phyloP scores from a whole-genome alignment of 2,888 invertebrate genomes.

The Protodeltote pygarga region DNA sequence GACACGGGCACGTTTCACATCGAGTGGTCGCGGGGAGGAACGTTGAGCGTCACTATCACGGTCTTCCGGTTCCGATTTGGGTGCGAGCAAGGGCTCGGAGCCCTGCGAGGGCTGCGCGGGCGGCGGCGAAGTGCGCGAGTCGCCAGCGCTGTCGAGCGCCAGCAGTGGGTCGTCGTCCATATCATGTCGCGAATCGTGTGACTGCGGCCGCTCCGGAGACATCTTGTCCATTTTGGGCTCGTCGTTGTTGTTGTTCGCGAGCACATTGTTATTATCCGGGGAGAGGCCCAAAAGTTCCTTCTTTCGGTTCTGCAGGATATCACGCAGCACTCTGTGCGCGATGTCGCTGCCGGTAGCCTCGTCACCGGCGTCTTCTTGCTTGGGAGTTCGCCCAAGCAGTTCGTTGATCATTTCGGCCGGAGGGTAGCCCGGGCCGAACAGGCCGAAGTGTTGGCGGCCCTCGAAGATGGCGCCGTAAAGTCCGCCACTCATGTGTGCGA shows the following conservation, averaged over 20 bases:
- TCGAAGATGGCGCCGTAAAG: slow-evolving; percentile 95
- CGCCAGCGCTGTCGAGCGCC: slow-evolving; percentile 86
- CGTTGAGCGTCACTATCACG: slow-evolving; percentile 88
- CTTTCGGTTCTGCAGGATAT: slow-evolving; percentile 95
- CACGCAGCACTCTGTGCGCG: slow-evolving; percentile 95
- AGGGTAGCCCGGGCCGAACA: slow-evolving; percentile 94
- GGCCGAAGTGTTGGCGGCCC: slow-evolving; percentile 93
- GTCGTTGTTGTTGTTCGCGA: slow-evolving; percentile 86
- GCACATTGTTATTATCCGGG: slow-evolving; percentile 87
- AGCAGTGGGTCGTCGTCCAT: slow-evolving; percentile 88
- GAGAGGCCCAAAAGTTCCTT: slow-evolving; percentile 91
- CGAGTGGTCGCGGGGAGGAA: slow-evolving; percentile 88
- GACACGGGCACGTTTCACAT: slow-evolving; percentile 96
- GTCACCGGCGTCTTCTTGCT: slow-evolving; percentile 88
- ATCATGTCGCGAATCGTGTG: slow-evolving; percentile 88
- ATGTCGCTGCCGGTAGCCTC: slow-evolving; percentile 83
- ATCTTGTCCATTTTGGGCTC: slow-evolving; percentile 85
- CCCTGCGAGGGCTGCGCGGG: slow-evolving; percentile 82
- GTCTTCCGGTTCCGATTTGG: slow-evolving; percentile 89
- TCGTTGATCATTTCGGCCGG: slow-evolving; percentile 97
- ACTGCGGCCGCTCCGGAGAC: slow-evolving; percentile 88
- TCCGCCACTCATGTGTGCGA: slow-evolving; percentile 94
- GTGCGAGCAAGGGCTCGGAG: slow-evolving; percentile 86
- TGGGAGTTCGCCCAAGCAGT: slow-evolving; percentile 93
- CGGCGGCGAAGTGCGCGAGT: slow-evolving; percentile 83